Evolutionary conservation across 1,140 invertebrate genomes (phyloP).

Genomic region (Drosophila kanapiae): DNA sequence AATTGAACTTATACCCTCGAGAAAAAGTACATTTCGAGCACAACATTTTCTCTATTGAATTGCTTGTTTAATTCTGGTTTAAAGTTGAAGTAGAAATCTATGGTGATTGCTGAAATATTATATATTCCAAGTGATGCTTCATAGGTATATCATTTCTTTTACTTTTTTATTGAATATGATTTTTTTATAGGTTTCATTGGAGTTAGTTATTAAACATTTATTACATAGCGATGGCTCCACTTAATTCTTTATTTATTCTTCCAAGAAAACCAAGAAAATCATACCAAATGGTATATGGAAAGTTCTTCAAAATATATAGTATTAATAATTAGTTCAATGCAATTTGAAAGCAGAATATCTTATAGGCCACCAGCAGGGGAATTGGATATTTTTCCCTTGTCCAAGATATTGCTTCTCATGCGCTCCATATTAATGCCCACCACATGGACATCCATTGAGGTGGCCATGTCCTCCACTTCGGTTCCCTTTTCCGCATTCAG

Average conservation of each 20-base stretch:
- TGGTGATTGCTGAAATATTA: background rate
- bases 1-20: background rate
- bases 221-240: background rate
- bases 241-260: no score
- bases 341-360: background rate
- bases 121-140: background rate
- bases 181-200: background rate
- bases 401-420: constrained; percentile 7
- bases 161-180: background rate
- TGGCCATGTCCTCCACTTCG: constrained; percentile 11
- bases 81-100: background rate
- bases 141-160: background rate
- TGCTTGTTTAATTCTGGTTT: background rate
- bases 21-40: background rate
- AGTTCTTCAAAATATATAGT: background rate
- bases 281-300: no score
- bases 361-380: background rate
- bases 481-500: background rate
- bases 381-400: background rate
- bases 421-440: constrained; percentile 2
- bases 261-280: no score
- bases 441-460: constrained; percentile 27
- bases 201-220: background rate
- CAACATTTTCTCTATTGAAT: background rate
- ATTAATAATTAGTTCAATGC: background rate